phyloP scores from a whole-genome alignment of 1,140 invertebrate genomes.

The Pomacea maculata region DNA sequence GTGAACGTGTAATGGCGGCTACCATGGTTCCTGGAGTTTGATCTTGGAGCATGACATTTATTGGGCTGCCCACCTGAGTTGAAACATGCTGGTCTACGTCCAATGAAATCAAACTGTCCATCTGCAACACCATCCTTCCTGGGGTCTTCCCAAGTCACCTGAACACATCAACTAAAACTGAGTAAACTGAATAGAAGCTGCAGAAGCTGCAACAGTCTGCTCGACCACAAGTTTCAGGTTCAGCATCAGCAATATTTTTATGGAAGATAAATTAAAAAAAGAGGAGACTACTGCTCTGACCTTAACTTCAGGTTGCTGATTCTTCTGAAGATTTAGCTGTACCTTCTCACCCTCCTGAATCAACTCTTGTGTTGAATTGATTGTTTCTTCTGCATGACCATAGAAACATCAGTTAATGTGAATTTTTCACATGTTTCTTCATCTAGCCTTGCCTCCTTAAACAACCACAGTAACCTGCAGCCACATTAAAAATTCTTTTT shows the following conservation, averaged over 20 bases:
- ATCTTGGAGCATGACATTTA: background rate
- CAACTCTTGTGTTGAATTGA: constrained; percentile 33
- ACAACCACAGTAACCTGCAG: too few relatives aligned
- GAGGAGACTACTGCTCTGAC: too few relatives aligned
- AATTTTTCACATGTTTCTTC: too few relatives aligned
- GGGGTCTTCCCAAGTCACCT: background rate
- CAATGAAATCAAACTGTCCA: constrained; percentile 13
- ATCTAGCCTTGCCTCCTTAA: too few relatives aligned
- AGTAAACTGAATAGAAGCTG: background rate
- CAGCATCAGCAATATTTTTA: background rate
- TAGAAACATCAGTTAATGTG: background rate
- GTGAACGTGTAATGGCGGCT: constrained; percentile 29
- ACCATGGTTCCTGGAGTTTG: constrained; percentile 6
- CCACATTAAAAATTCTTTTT: too few relatives aligned
- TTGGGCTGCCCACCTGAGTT: background rate
- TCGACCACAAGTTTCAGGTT: background rate
- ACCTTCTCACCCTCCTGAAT: constrained; percentile 38
- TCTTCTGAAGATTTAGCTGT: constrained; percentile 20
- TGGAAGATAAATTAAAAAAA: background rate
- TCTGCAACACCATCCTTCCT: background rate
- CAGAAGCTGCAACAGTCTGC: background rate
- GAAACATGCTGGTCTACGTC: background rate
- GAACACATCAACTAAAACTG: background rate
- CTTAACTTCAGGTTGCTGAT: background rate
- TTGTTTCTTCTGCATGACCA: constrained; percentile 13